phyloP scores from a whole-genome alignment of 1,140 invertebrate genomes.

The Lineus longissimus region DNA sequence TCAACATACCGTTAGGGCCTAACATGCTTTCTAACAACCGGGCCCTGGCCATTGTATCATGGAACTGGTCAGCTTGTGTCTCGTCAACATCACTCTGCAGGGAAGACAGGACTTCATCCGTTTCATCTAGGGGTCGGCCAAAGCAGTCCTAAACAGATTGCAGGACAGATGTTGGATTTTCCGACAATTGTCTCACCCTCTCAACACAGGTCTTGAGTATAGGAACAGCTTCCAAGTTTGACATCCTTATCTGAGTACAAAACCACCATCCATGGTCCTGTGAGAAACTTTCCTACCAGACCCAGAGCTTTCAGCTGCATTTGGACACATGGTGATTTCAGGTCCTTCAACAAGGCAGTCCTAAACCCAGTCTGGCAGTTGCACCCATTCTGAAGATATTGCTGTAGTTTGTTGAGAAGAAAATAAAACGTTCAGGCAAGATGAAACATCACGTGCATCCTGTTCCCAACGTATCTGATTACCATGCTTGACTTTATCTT shows the following conservation, averaged over 20 bases:
- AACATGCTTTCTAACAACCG: too few species aligned
- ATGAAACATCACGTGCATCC: neutral
- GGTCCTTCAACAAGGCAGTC: constrained; percentile 1
- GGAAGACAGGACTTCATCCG: too few species aligned
- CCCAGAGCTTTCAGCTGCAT: constrained; percentile 3
- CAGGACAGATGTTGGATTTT: neutral
- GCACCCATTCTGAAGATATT: neutral
- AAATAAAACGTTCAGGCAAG: neutral
- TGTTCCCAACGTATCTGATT: neutral
- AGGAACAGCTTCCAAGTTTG: neutral
- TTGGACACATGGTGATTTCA: neutral
- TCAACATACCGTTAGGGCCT: too few species aligned
- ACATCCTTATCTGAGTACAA: neutral
- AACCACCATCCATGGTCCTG: neutral
- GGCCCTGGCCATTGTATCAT: too few species aligned
- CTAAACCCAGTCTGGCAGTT: neutral
- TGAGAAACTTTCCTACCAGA: constrained; percentile 2
- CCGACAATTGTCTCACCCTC: neutral
- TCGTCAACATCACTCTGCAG: too few species aligned
- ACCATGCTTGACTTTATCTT: constrained; percentile 6
- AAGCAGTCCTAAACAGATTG: too few species aligned
- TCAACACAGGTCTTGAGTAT: neutral
- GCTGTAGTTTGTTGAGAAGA: neutral
- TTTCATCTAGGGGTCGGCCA: too few species aligned
- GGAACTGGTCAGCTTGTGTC: too few species aligned